Percentiles rank a stretch among this genome's conserved stretches.
phyloP scores from a whole-genome alignment of 1,140 invertebrate genomes.

The Pararge aegeria region DNA sequence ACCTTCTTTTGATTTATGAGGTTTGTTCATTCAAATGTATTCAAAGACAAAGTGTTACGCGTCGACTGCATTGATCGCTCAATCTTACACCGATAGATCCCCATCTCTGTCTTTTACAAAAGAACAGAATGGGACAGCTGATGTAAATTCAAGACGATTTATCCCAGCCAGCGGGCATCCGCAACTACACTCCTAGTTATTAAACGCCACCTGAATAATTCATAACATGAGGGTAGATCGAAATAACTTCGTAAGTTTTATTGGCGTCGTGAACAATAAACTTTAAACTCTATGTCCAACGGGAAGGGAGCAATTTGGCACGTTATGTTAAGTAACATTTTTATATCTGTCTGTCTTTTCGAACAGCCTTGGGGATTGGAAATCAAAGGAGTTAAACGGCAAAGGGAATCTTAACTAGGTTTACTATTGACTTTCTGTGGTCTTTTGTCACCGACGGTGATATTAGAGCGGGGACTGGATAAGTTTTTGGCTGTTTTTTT shows the following conservation, averaged over 20 bases:
- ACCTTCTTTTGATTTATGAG: constrained; percentile 29
- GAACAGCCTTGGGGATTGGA: constrained; percentile 46
- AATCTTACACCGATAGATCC: constrained; percentile 37
- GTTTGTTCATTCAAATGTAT: constrained; percentile 38
- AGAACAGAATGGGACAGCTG: constrained; percentile 35
- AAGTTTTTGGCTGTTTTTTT: not conserved
- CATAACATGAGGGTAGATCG: constrained; percentile 69
- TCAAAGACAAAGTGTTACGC: constrained; percentile 41
- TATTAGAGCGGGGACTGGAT: not conserved
- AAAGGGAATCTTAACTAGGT: constrained; percentile 46
- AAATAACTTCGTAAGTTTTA: constrained; percentile 66
- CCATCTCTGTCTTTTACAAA: constrained; percentile 27
- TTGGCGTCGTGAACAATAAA: constrained; percentile 41
- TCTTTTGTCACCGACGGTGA: constrained; percentile 21
- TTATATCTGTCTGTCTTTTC: constrained; percentile 44
- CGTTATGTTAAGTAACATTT: constrained; percentile 33
- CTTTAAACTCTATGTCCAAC: constrained; percentile 53
- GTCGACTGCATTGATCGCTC: constrained; percentile 41
- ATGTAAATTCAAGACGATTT: constrained; percentile 35
- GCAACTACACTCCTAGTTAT: constrained; percentile 68
- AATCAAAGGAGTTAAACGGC: constrained; percentile 60
- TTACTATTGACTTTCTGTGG: constrained; percentile 47
- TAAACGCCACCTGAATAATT: constrained; percentile 75
- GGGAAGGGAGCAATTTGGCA: constrained; percentile 48
- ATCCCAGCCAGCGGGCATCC: constrained; percentile 40